Evolutionary conservation across 2,113 vertebrate genomes (phyloP), one percentile per base, ranked within the genome.

Genomic region (Natator depressus): DNA sequence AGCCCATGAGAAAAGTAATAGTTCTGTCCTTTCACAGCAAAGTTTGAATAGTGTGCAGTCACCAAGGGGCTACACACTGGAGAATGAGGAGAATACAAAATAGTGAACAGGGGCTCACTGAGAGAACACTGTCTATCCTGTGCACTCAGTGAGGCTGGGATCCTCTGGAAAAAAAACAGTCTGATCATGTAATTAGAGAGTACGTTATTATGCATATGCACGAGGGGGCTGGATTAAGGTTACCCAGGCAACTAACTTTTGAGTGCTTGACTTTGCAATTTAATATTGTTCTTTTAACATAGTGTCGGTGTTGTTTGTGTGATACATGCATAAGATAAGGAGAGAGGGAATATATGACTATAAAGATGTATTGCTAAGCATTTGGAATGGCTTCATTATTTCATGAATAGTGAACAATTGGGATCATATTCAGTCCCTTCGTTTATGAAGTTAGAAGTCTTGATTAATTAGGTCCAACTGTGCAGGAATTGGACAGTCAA

Each of bases 1-100:
- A 95, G 53, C 53, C 89, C 91, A 96, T 89, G 89, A 96, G 83
- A 83, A 95, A 88, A 94, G 92, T 86, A 84, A 31, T 42, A 85
- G 90, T 86, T 0, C 16, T 80, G 83, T 92, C 82, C 88, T 84
- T 84, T 84, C 86, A 91, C 78, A 87, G 51, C 10, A 84, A 81
- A 69, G 19, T 42, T 89, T 89, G 83, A 92, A 93, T 51, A 50
- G 14, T 11, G 12, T 65, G 91, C 72, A 4, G 84, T 91, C 87
- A 96, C 94, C 93, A 96, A 94, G 5, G 0, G 49, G 25, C 78
- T 96, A 81, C 80, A 76, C 78, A 88, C 22, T 65, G 93, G 89
- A 96, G 82, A 87, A 81, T 62, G 54, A 69, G 35, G 65, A 82
- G 91, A 86, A 46, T 92, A 94, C 92, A 69, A 97, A 93, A 95